phyloP scores from a whole-genome alignment of 2,797 vertebrate species.

The Lacerta viridis region DNA sequence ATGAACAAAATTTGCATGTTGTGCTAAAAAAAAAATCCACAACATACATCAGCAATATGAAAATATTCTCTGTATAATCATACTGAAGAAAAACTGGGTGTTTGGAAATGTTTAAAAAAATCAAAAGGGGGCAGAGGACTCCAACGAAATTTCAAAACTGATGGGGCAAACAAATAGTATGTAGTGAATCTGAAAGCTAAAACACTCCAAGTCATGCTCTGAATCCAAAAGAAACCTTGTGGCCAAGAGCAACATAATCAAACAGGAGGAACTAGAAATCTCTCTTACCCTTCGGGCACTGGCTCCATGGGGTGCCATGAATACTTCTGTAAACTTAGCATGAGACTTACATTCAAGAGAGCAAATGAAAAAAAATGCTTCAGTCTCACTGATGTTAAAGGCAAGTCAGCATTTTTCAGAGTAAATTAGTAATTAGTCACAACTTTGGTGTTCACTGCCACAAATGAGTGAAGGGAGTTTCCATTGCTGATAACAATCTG shows the following conservation, averaged over 20 bases:
- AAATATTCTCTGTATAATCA: conserved; percentile 4
- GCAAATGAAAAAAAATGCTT: neutral
- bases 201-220: neutral
- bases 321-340: neutral
- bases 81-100: neutral
- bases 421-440: neutral
- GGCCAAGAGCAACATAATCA: neutral
- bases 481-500: neutral
- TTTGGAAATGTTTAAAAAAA: conserved; percentile 19
- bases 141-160: neutral
- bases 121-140: neutral
- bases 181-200: conserved; percentile 31
- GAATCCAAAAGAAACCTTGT: conserved; percentile 24
- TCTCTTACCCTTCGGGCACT: neutral
- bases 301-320: neutral
- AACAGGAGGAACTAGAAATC: neutral
- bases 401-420: neutral
- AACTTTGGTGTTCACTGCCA: too few relatives aligned
- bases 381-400: neutral
- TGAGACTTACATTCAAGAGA: neutral
- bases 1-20: neutral
- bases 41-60: rapidly evolving
- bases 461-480: neutral
- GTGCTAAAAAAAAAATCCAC: neutral
- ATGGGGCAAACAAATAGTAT: conserved; percentile 31